Evolutionary conservation across 2,888 invertebrate species (phyloP).

Genomic region (Camponotus fellah): DNA sequence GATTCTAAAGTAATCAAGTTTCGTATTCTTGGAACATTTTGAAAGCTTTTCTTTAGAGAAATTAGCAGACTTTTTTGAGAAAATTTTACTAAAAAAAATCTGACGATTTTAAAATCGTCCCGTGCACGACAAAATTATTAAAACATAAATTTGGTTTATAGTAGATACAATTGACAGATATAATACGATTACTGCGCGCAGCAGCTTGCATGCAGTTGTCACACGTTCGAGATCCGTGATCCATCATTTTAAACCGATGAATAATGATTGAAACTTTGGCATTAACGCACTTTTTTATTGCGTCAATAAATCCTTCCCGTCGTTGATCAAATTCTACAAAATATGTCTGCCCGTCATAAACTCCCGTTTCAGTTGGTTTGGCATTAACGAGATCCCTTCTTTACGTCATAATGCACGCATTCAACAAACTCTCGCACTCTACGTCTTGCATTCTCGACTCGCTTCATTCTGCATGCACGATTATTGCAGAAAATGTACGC

Average conservation of each 20-base stretch:
- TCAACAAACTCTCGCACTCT: constrained; percentile 60
- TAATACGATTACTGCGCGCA: background rate
- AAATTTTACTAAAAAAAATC: background rate
- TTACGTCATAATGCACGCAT: constrained; percentile 74
- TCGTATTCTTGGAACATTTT: background rate
- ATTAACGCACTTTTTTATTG: constrained; percentile 5
- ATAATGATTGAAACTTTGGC: constrained; percentile 2
- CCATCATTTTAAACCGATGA: background rate
- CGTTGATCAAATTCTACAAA: constrained; percentile 56
- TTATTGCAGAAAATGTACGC: background rate
- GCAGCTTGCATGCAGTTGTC: background rate
- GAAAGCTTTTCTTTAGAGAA: background rate
- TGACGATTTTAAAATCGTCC: background rate
- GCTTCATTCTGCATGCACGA: background rate
- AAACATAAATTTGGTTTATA: background rate
- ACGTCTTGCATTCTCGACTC: constrained; percentile 24
- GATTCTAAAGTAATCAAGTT: background rate
- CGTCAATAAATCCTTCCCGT: constrained; percentile 23
- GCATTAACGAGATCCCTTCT: constrained; percentile 77
- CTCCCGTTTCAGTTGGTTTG: constrained; percentile 69
- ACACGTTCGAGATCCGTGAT: background rate
- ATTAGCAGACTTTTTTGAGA: background rate
- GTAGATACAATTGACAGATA: background rate
- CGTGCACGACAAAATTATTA: background rate
- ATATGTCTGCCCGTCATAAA: constrained; percentile 71